Evolutionary conservation across 35 echinoderm and acorn worm genomes (phyloP).

Genomic region (Nesometra sesokonis): DNA sequence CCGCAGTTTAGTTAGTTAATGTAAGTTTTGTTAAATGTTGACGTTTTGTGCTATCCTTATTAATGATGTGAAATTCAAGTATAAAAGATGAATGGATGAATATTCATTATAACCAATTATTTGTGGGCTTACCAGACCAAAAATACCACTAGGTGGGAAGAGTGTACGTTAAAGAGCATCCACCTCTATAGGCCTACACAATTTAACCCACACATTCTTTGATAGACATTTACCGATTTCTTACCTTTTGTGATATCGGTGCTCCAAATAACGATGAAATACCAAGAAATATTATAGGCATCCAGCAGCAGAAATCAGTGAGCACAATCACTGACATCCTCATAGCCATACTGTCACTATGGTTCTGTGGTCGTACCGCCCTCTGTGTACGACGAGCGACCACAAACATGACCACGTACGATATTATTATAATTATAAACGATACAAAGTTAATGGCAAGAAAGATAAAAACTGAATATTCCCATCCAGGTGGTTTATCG

Average conservation of each 20-base stretch:
- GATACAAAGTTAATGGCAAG: conserved; percentile 71
- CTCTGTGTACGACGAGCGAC: conserved; percentile 82
- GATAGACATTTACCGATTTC: too few relatives aligned
- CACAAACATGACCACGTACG: conserved; percentile 87
- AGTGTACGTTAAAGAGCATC: too few relatives aligned
- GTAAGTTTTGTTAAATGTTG: too few relatives aligned
- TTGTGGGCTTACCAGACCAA: too few relatives aligned
- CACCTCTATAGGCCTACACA: too few relatives aligned
- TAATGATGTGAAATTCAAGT: too few relatives aligned
- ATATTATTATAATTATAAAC: conserved; percentile 59
- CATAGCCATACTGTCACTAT: conserved; percentile 73
- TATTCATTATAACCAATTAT: too few relatives aligned
- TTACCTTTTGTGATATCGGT: conserved; percentile 60
- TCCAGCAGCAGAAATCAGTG: conserved; percentile 94
- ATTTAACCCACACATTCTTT: too few relatives aligned
- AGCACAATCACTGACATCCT: conserved; percentile 89
- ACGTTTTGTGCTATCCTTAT: too few relatives aligned
- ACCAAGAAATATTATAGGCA: conserved; percentile 89
- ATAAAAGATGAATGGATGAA: too few relatives aligned
- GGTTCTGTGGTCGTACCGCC: conserved; percentile 41
- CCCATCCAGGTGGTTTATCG: conserved; percentile 67
- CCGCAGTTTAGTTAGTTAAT: too few relatives aligned
- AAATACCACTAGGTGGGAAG: too few relatives aligned
- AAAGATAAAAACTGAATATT: conserved; percentile 88
- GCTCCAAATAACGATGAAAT: conserved; percentile 70